Evolutionary conservation across 1,140 invertebrate species (phyloP).

Genomic region (Drosophila azteca): DNA sequence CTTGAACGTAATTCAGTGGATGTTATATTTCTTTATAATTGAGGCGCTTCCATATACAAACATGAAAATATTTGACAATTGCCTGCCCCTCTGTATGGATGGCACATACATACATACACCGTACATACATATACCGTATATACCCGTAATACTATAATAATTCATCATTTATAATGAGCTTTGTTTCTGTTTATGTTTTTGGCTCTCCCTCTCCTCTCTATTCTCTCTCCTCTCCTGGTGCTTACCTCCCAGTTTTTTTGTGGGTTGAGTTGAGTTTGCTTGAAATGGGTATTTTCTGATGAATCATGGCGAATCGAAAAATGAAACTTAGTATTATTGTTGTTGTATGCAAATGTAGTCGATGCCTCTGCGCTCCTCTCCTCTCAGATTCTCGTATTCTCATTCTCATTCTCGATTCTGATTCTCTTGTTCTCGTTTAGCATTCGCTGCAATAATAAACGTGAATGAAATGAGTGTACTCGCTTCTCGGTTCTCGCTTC

Average conservation of each 20-base stretch:
- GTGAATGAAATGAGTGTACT: constrained; percentile 50
- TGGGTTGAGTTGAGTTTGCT: not conserved
- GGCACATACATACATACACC: no score
- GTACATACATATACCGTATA: no score
- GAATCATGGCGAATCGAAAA: constrained; percentile 51
- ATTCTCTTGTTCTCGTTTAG: constrained; percentile 36
- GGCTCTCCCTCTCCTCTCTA: not conserved
- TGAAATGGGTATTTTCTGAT: constrained; percentile 46
- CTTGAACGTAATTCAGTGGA: constrained; percentile 16
- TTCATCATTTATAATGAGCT: constrained; percentile 42
- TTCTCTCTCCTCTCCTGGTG: not conserved
- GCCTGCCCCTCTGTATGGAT: not conserved
- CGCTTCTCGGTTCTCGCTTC: constrained; percentile 6
- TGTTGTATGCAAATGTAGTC: constrained; percentile 46
- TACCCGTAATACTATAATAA: constrained; percentile 35
- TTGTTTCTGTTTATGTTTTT: constrained; percentile 18
- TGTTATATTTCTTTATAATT: constrained; percentile 70
- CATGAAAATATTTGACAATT: constrained; percentile 63
- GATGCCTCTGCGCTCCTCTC: no score
- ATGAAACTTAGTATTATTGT: constrained; percentile 17
- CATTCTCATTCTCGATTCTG: no score
- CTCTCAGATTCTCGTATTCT: constrained; percentile 25
- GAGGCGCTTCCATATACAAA: constrained; percentile 38
- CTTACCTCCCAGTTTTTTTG: constrained; percentile 23
- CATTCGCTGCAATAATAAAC: constrained; percentile 63